Percentiles rank a stretch among this genome's conserved stretches.
Conservation (phyloP, 2,113 vertebrate genomes). For the Notothenia coriiceps region DNA sequence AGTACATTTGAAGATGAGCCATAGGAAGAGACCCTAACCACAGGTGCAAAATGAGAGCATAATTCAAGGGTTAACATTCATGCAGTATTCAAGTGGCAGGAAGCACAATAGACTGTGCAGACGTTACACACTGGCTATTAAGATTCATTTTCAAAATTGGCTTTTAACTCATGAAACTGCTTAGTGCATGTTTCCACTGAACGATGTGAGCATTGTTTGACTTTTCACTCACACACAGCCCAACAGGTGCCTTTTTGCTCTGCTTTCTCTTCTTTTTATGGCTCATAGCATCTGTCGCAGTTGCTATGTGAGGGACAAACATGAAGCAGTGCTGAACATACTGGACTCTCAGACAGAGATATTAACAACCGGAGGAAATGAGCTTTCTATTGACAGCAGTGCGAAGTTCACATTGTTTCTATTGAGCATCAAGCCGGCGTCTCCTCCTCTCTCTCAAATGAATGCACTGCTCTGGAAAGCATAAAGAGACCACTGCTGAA, state of each 20-base stretch:
- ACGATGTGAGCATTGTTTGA: no score
- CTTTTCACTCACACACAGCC: background rate
- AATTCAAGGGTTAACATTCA: background rate
- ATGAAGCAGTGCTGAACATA: constrained; percentile 35
- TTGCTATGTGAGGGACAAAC: constrained; percentile 70
- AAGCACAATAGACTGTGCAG: no score
- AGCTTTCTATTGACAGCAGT: constrained; percentile 73
- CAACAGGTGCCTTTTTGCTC: constrained; percentile 10
- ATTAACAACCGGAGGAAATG: constrained; percentile 64
- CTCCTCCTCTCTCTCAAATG: constrained; percentile 3
- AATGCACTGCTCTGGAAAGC: background rate
- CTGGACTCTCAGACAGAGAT: constrained; percentile 8
- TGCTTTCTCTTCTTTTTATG: constrained; percentile 52
- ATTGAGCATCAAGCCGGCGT: constrained; percentile 14
- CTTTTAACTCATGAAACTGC: no score
- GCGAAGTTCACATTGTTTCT: constrained; percentile 67
- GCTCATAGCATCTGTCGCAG: constrained; percentile 60
- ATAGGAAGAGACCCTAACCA: no score
- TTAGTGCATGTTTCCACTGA: no score
- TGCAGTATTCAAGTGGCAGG: no score
- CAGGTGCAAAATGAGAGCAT: no score
- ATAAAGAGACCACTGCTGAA: no score
- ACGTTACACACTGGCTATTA: no score
- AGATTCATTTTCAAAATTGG: no score
- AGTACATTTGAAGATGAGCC: no score